Conservation (phyloP, 1,140 invertebrate genomes). For the Heliconius eleuchia region DNA sequence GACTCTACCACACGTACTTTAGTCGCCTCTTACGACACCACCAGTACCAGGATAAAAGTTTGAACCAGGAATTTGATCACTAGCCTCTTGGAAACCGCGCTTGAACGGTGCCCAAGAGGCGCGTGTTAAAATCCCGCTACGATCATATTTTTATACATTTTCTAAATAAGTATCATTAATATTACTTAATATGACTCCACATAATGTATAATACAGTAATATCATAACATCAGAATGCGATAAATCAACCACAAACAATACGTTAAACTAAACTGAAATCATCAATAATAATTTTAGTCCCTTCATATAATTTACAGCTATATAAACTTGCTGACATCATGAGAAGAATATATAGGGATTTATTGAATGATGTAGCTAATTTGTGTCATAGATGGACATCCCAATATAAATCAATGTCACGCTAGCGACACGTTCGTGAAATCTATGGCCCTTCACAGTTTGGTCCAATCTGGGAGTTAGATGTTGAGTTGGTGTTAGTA, state of each 20-base stretch:
- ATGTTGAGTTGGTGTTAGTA: not conserved
- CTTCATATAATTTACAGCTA: constrained; percentile 25
- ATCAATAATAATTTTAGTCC: constrained; percentile 25
- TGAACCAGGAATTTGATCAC: too few relatives aligned
- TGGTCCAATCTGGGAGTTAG: not conserved
- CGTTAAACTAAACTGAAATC: constrained; percentile 3
- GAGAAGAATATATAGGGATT: constrained; percentile 33
- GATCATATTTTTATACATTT: too few relatives aligned
- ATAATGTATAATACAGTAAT: not conserved
- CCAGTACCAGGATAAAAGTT: too few relatives aligned
- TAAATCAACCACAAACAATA: constrained; percentile 7
- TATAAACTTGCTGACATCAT: constrained; percentile 34
- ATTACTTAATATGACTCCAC: too few relatives aligned
- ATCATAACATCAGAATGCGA: not conserved
- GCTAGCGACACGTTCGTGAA: constrained; percentile 31
- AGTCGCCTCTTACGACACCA: too few relatives aligned
- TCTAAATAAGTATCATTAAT: too few relatives aligned
- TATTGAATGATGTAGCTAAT: constrained; percentile 36
- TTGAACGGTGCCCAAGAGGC: too few relatives aligned
- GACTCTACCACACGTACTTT: too few relatives aligned
- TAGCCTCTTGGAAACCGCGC: too few relatives aligned
- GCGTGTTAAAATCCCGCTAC: too few relatives aligned
- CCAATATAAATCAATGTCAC: constrained; percentile 43
- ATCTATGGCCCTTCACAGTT: constrained; percentile 6
- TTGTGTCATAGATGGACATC: constrained; percentile 37